Percentiles rank a stretch among this genome's conserved stretches.
These are phyloP conservation scores for Cisticola juncidis DNA, from an alignment of 2,113 vertebrate species.

Conservation along the genomic window DNA sequence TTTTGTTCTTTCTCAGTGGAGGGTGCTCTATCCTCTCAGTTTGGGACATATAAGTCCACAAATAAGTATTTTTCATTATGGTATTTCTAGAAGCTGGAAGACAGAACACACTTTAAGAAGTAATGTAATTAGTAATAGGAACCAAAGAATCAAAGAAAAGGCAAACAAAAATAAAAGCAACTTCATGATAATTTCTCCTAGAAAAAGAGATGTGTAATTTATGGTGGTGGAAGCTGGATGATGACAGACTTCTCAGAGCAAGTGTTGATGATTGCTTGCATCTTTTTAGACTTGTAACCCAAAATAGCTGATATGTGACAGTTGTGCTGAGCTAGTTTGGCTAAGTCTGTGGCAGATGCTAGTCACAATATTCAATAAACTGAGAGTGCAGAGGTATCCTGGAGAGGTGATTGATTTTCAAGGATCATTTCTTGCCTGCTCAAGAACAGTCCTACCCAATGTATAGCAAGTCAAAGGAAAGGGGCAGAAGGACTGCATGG, in stretches of 20 bases:
- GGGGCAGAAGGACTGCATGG: not conserved
- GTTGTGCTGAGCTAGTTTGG: not conserved
- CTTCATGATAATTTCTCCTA: not conserved
- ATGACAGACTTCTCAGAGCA: not conserved
- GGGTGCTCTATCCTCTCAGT: not conserved
- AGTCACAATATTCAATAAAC: not conserved
- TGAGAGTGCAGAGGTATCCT: not conserved
- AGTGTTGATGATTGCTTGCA: not conserved
- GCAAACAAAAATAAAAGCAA: not conserved
- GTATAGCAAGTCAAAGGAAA: not conserved
- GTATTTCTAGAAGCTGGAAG: not conserved
- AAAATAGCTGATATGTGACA: fast-evolving
- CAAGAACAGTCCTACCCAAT: not conserved
- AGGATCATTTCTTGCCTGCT: not conserved
- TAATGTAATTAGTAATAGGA: not conserved
- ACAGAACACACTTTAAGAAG: not conserved
- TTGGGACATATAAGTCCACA: not conserved
- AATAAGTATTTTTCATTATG: not conserved
- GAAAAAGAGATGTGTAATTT: not conserved
- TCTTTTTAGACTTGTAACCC: not conserved
- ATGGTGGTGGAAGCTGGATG: not conserved
- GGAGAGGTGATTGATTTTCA: not conserved
- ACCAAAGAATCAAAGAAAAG: not conserved
- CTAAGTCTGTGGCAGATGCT: not conserved
- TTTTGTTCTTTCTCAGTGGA: not conserved